Evolutionary conservation across 1,140 invertebrate species (phyloP), one percentile per base, ranked within the genome.

Genomic region (Microplitis demolitor): DNA sequence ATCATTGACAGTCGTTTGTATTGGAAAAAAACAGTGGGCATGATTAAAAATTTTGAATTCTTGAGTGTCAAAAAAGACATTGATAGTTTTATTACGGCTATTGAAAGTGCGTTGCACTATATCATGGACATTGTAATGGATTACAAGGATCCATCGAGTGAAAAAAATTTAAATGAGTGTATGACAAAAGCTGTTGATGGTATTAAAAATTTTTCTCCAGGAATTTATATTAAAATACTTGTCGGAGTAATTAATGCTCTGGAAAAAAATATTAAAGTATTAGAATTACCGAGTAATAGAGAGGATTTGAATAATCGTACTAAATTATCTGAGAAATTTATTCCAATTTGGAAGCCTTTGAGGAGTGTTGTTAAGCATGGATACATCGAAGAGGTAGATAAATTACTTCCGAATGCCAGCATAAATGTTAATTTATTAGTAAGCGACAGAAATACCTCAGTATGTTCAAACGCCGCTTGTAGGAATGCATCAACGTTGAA

Each of bases 371-470:
- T 79, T 31, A 78, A 77, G 33, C 39, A 76, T 34, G 70, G 76
- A 31, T 73, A 80, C 39, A 34, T 68, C 4, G 35, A 69, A 5
- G 67, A 72, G 9, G 68, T 84, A 4, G 67, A 79, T 24, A 61
- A 63, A 24, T 76, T 81, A 9, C 56, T 86, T 34, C 83, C 83
- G 0, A 78, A 80, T 11, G 80, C 83, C 0, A 74, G 60, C 14
- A 81, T 85, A 66, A 84, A 86, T 37, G 83, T 83, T 58, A 85
- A 86, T 77, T 74, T 80, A 68, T 68, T 85, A 24, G 34, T 76
- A 9, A 80, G 75, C 31, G 71, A 77, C 3, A 60, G 53, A 4
- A 69, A 70, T 2, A 66, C 51, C n/a, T 73, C 75, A 4, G 24
- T 80, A 4, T 83, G 82, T 24, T 58, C 72, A 79, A 31, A 51